Evolutionary conservation across 2,113 vertebrate species (phyloP).

Genomic region (Eptatretus burgeri): DNA sequence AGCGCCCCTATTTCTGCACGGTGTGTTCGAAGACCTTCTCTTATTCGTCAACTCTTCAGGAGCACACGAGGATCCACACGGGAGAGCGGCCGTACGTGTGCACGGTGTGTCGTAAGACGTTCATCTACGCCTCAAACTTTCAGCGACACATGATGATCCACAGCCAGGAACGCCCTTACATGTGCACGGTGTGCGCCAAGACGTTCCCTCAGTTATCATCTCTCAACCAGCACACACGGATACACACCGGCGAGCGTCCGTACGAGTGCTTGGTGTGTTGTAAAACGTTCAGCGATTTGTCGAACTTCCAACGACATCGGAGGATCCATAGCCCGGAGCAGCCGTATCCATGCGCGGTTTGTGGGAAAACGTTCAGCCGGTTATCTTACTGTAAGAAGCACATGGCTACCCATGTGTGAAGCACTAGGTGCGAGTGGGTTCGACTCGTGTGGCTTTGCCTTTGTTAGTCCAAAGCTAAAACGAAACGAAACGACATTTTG

Average conservation of each 20-base stretch:
- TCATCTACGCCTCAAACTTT: not conserved
- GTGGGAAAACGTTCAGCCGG: not conserved
- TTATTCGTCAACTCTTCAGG: not conserved
- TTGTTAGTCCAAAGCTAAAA: too few species aligned
- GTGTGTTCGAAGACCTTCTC: slow-evolving; percentile 2
- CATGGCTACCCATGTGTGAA: not conserved
- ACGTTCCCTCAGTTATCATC: not conserved
- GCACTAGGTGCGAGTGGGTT: not conserved
- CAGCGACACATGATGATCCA: slow-evolving; percentile 3
- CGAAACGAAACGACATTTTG: too few species aligned
- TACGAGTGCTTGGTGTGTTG: slow-evolving; percentile 3
- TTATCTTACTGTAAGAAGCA: slow-evolving; percentile 2
- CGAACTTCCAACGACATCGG: not conserved
- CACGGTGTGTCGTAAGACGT: not conserved
- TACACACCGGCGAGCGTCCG: slow-evolving; percentile 1
- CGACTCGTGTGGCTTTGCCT: too few species aligned
- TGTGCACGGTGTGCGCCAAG: slow-evolving; percentile 2
- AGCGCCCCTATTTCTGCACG: not conserved
- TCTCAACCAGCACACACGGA: not conserved
- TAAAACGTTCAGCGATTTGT: not conserved
- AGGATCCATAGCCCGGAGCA: slow-evolving; percentile 5
- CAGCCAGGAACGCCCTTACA: not conserved
- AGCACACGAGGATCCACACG: slow-evolving; percentile 5
- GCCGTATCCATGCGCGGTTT: not conserved
- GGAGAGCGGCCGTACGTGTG: slow-evolving; percentile 6